Base-by-base conservation (phyloP, 1,140 invertebrate genomes). In the Oscheius sp. region DNA sequence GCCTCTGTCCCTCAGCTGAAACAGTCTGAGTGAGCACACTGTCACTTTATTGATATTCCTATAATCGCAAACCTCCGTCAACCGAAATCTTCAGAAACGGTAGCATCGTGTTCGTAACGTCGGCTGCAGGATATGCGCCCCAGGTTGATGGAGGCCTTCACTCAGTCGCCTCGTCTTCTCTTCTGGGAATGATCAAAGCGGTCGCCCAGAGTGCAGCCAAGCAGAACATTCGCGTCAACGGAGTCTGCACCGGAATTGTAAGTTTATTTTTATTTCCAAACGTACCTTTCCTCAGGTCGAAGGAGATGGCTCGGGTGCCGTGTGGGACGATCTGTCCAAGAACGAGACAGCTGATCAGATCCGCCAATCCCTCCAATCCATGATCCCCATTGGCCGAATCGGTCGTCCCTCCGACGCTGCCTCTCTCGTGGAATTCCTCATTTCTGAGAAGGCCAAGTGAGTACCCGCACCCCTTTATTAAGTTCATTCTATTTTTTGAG, bases 321-420 rank as follows among this genome's bases (percentile, higher is more conserved):
- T 71, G 2, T 65, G 62, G 59, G 59, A 63, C 29, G 18, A 63
- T 23, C 15, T 58, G 3, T 55, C 42, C 7, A 55, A 55, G 23
- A 55, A 55, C 28, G 59, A 71, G 28, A 31, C 49, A n/a, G 58
- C 46, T 3, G 36, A 31, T n/a, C 62, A 63, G 32, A 52, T 71
- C 29, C 42, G 45, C 31, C 38, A 71, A 20, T 32, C 63, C 35
- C 36, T 71, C 10, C 52, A 63, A 20, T 10, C 59, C 3, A 71
- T 71, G 69, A 71, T 65, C 36, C 69, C 69, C 4, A 32, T 71
- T 20, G 69, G 69, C 52, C 34, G 69, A 49, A n/a, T 71, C 7
- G 69, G 69, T 49, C 29, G 69, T 31, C 59, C 62, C 0, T 29
- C 69, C 18, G 69, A 71, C 29, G 69, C 64, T 3, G 59, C 69